Evolutionary conservation across 2,888 invertebrate genomes (phyloP).

Genomic region (Tetanocera ferruginea): DNA sequence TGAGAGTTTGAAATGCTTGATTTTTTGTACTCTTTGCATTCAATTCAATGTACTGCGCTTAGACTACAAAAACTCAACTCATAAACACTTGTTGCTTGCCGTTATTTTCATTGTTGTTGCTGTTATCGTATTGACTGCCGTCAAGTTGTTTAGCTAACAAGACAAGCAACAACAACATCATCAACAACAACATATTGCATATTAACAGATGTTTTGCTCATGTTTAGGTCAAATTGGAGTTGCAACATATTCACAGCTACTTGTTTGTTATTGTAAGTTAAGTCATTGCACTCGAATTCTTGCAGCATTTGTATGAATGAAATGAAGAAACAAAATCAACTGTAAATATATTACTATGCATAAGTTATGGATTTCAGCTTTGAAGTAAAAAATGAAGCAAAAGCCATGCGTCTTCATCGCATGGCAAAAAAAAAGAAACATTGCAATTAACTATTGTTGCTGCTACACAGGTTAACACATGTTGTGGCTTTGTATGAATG

Average conservation of each 20-base stretch:
- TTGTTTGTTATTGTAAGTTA: neutral
- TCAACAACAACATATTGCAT: neutral
- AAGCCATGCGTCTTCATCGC: neutral
- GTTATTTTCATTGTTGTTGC: neutral
- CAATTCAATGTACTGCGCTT: neutral
- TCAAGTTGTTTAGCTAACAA: neutral
- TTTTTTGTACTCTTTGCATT: neutral
- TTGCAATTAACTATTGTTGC: neutral
- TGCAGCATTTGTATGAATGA: neutral
- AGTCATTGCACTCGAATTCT: constrained; percentile 1
- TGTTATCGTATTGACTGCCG: neutral
- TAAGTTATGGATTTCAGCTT: neutral
- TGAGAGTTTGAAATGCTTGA: neutral
- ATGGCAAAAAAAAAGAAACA: neutral
- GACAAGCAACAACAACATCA: neutral
- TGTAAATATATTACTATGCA: neutral
- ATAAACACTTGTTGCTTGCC: neutral
- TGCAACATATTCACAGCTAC: neutral
- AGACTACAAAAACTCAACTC: neutral
- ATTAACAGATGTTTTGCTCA: constrained; percentile 30
- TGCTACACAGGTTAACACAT: neutral
- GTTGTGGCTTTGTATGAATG: neutral
- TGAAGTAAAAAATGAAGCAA: constrained; percentile 9
- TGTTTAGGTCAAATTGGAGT: constrained; percentile 11
- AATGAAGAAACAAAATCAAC: neutral